Percentiles rank a stretch among this genome's conserved stretches.
These are phyloP conservation scores for Galendromus occidentalis DNA, from an alignment of 1,140 invertebrate genomes.

Conservation along the genomic window DNA sequence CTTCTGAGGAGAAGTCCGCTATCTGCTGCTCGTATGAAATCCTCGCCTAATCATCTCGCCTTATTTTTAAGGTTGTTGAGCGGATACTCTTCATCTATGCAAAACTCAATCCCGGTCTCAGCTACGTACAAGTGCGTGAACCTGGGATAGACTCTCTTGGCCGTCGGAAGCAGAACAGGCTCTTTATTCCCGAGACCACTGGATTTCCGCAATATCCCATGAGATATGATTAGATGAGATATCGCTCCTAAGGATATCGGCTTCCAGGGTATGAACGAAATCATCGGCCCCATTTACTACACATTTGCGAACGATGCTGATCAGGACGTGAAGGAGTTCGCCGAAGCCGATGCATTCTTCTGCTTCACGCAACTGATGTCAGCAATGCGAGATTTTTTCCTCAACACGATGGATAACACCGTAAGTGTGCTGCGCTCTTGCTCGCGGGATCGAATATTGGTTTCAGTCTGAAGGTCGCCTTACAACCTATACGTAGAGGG, in stretches of 20 bases:
- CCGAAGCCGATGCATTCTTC: conserved; percentile 92
- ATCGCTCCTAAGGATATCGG: neutral
- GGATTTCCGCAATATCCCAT: neutral
- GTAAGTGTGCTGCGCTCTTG: too few species aligned
- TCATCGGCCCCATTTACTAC: conserved; percentile 94
- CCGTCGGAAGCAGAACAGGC: too few species aligned
- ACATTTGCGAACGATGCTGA: conserved; percentile 78
- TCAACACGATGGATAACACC: conserved; percentile 6
- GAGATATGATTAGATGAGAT: neutral
- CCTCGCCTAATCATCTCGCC: conserved; percentile 21
- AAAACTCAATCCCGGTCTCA: conserved; percentile 89
- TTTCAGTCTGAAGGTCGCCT: too few species aligned
- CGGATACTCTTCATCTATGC: conserved; percentile 90
- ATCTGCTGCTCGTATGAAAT: too few species aligned
- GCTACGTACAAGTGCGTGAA: conserved; percentile 81
- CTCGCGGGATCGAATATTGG: too few species aligned
- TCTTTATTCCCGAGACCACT: neutral
- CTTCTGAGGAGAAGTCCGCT: conserved; percentile 12
- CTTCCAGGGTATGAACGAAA: conserved; percentile 88
- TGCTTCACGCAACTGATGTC: conserved; percentile 93
- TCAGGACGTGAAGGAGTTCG: conserved; percentile 56
- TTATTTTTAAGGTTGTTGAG: conserved; percentile 77
- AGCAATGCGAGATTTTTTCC: conserved; percentile 7
- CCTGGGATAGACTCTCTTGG: too few species aligned
- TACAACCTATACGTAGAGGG: too few species aligned